Evolutionary conservation across 2,888 invertebrate species (phyloP), one percentile per base, ranked within the genome.

Genomic region (Watsonalla binaria): DNA sequence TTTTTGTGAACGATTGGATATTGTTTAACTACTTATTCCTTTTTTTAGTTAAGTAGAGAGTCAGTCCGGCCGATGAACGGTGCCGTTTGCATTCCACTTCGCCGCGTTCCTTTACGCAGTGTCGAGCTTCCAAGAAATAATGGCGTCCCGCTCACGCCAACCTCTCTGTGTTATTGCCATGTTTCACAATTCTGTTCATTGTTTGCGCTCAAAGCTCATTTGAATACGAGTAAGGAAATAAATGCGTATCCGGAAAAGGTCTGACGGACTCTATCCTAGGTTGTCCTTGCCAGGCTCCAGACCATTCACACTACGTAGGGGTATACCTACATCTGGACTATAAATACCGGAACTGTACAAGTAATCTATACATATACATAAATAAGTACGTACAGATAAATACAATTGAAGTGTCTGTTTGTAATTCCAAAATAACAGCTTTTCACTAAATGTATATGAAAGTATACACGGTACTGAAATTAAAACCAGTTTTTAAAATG

Each of bases 131-230:
- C 78, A 76, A 86, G 89, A 89, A 89, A 82, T 72, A 78, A 62
- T 76, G 82, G 81, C 76, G 86, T 87, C 87, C 81, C 80, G 76
- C 87, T 87, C 87, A 78, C 88, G 86, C 88, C 77, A 76, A 80
- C 78, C 83, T 80, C 76, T 76, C 74, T 71, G 76, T 74, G 79
- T 82, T 84, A 83, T 80, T 83, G 80, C 82, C 76, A 75, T 82
- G 84, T 86, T 87, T 86, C 74, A 84, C 81, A 86, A 86, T 86
- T 82, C 79, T 86, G 80, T 78, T 83, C 86, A 86, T 87, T 87
- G 87, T 86, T 85, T 83, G 82, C 73, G 74, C 74, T 74, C 74
- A 77, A 49, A 76, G 73, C 79, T 83, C 78, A 82, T 84, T 86
- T 82, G 78, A 83, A 83, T 83, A 80, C 74, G 72, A 74, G 72